A percentile compares a stretch with the other conserved stretches of the same genome.
Conservation (phyloP, 2,113 vertebrate species). For the Motacilla tschutschensis region DNA sequence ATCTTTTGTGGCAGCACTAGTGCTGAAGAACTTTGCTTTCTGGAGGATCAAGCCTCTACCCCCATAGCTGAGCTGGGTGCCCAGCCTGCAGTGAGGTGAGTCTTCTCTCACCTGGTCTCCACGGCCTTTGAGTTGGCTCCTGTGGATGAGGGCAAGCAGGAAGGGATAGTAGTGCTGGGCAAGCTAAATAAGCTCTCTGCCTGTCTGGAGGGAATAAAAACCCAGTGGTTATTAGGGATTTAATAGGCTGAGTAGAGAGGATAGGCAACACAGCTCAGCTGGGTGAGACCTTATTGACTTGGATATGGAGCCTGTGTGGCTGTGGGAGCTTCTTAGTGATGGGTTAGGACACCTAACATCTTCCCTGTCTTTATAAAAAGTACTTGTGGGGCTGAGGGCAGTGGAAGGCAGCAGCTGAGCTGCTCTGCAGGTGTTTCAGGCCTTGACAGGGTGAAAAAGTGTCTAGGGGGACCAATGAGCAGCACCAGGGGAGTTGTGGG, state of each 20-base stretch:
- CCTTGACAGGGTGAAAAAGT: neutral
- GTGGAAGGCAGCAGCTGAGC: neutral
- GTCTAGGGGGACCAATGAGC: accelerated
- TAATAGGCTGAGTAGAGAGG: neutral
- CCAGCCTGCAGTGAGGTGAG: neutral
- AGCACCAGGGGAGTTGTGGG: accelerated
- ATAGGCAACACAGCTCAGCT: neutral
- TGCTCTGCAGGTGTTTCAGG: neutral
- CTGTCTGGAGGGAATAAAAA: neutral
- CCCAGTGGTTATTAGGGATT: neutral
- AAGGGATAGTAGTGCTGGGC: neutral
- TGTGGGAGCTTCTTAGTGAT: neutral
- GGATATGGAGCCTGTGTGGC: neutral
- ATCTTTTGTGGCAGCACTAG: neutral
- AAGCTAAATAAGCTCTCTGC: neutral
- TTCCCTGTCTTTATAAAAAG: neutral
- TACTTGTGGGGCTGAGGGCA: neutral
- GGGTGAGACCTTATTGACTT: neutral
- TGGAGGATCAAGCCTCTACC: neutral
- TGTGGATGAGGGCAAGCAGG: neutral
- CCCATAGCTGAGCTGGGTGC: accelerated
- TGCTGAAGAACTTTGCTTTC: accelerated
- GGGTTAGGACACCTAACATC: neutral
- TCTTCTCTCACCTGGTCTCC: neutral
- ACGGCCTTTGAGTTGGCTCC: neutral